Conservation (phyloP, 2,888 invertebrate genomes). For the Invenusta paracnida region DNA sequence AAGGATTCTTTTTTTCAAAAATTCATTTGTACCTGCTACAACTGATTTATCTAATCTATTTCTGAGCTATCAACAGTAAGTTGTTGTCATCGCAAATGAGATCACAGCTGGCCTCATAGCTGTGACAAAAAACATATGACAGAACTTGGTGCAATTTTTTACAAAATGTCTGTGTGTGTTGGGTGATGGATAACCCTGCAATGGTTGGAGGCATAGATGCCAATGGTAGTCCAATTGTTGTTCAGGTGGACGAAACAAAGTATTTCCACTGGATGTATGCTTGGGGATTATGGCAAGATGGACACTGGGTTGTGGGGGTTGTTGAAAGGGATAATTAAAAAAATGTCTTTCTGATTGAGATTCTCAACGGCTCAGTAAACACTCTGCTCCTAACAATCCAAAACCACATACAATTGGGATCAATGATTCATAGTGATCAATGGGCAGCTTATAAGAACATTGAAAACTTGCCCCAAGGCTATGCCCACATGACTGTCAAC, state of each 20-base stretch:
- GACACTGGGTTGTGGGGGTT: not conserved
- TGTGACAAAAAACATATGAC: no score
- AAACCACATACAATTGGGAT: not conserved
- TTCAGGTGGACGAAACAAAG: not conserved
- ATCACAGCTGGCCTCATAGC: no score
- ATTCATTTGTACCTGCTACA: not conserved
- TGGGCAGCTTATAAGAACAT: not conserved
- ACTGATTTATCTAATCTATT: not conserved
- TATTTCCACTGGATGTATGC: not conserved
- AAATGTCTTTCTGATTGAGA: not conserved
- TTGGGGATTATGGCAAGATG: not conserved
- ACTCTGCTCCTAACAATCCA: not conserved
- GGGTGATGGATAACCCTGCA: not conserved
- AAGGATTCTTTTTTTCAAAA: not conserved
- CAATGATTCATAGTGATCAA: not conserved
- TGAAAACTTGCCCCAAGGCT: not conserved
- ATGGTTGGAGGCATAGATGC: not conserved
- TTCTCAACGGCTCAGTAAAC: not conserved
- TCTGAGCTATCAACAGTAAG: not conserved
- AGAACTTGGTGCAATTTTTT: not conserved
- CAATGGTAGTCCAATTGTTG: not conserved
- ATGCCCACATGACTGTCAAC: slow-evolving; percentile 1
- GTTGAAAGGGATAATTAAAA: not conserved
- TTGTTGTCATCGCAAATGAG: no score
- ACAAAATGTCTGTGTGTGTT: no score